phyloP scores from a whole-genome alignment of 2,797 vertebrate genomes.

The Urophycis tenuis region DNA sequence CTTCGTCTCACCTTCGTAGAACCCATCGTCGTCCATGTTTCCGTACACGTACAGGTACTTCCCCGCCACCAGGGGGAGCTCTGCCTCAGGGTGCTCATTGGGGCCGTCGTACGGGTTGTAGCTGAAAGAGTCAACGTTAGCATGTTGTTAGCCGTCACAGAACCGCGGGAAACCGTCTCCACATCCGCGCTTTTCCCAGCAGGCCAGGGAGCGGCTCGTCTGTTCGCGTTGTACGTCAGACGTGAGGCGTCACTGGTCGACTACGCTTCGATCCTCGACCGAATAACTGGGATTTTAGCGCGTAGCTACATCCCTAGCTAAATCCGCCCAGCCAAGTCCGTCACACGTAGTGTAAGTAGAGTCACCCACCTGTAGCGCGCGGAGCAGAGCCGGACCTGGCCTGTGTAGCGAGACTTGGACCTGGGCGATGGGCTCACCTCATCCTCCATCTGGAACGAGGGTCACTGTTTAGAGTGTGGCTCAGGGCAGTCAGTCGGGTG shows the following conservation, averaged over 20 bases:
- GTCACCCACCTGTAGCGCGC: conserved; percentile 88
- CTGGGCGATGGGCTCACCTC: conserved; percentile 79
- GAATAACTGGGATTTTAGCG: not conserved
- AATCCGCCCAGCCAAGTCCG: no score
- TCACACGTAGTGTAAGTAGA: not conserved
- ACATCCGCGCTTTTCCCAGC: not conserved
- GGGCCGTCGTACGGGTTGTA: conserved; percentile 98
- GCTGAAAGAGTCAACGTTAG: conserved; percentile 56
- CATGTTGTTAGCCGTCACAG: not conserved
- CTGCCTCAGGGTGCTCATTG: conserved; percentile 95
- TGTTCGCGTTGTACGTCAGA: not conserved
- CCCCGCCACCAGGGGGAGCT: conserved; percentile 94
- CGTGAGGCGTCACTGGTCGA: no score
- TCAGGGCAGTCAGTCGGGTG: not conserved
- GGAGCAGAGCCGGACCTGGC: conserved; percentile 94
- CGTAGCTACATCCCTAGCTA: no score
- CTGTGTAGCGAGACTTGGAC: conserved; percentile 91
- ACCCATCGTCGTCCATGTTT: conserved; percentile 97
- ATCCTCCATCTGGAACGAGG: conserved; percentile 83
- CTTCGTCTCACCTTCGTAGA: conserved; percentile 85
- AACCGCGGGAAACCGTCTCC: not conserved
- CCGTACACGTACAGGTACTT: conserved; percentile 98
- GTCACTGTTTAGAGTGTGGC: not conserved
- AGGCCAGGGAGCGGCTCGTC: not conserved
- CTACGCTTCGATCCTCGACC: not conserved